Evolutionary conservation across 2,797 vertebrate genomes (phyloP), one percentile per base, ranked within the genome.

Genomic region (Enteromius radiatus): DNA sequence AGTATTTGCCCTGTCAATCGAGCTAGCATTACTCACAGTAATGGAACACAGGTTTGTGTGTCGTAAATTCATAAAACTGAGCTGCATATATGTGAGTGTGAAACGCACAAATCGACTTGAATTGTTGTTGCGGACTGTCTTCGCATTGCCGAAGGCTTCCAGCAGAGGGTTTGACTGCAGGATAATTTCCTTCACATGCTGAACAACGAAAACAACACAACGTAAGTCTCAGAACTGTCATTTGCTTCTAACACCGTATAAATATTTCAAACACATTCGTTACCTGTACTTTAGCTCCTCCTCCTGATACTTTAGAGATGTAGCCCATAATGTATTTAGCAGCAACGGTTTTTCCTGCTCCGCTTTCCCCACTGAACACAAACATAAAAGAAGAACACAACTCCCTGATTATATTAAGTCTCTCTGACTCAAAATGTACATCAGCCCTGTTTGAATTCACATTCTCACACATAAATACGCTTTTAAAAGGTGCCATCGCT

Each of bases 321-420:
- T 99, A 99, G 68, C 98, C 95, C 98, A 99, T 99, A 90, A 99
- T 99, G 90, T 99, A 99, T 88, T 99, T 99, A 0, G 98, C 98
- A 12, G 97, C 98, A 81, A 99, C 98, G 0, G 98, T 99, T 91
- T 99, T 99, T 36, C 98, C 98, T 0, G 98, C 98, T 0, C 98
- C 98, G 0, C 98, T 99, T 89, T 99, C 98, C 47, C 98, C 98
- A 0, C 98, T 98, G 87, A 43, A 82, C 23, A 80, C 43, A 80
- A 65, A 82, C 70, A 67, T 17, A 81, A 9, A 7, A 82, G n/a
- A 47, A 12, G 15, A 64, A 14, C 31, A 31, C 5, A n/a, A 54
- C n/a, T 43, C 1, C 26, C 14, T 52, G 21, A 49, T 10, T 65
- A 3, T 63, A 28, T 63, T 63, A 63, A 63, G 28, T 63, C 23